Evolutionary conservation across 2,113 vertebrate genomes (phyloP).

Genomic region (Lophius piscatorius): DNA sequence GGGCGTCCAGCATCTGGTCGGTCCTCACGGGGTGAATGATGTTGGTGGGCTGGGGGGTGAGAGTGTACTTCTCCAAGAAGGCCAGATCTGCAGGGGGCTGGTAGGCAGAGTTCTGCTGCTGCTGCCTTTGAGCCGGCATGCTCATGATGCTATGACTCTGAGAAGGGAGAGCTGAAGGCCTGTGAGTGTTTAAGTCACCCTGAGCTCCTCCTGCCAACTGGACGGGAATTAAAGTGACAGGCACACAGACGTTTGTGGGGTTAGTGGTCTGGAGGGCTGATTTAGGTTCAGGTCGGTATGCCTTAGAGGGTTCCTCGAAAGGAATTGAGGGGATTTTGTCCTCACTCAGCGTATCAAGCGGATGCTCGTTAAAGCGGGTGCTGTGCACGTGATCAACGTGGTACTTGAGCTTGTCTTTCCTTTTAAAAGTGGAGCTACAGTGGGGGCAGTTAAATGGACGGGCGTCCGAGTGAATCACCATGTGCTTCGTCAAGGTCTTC

Average conservation of each 20-base stretch:
- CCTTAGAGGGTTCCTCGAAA: conserved; percentile 81
- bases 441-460: conserved; percentile 96
- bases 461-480: conserved; percentile 97
- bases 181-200: conserved; percentile 74
- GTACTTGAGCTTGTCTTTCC: conserved; percentile 97
- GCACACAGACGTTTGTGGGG: conserved; percentile 82
- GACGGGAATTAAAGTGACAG: conserved; percentile 88
- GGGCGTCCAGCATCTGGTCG: conserved; percentile 92
- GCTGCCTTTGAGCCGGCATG: conserved; percentile 66
- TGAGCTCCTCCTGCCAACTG: conserved; percentile 79
- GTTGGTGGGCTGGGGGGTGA: conserved; percentile 90
- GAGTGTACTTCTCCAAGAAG: conserved; percentile 95
- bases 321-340: conserved; percentile 81
- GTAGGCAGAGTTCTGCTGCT: conserved; percentile 83
- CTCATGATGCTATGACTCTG: conserved; percentile 78
- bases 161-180: conserved; percentile 63
- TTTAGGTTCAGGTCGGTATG: conserved; percentile 81
- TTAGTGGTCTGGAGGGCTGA: conserved; percentile 75
- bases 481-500: conserved; percentile 97
- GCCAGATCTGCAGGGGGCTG: conserved; percentile 88
- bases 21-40: conserved; percentile 90
- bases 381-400: conserved; percentile 96
- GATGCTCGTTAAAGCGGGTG: conserved; percentile 78
- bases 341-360: conserved; percentile 64
- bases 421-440: conserved; percentile 94